A percentile compares a stretch with the other conserved stretches of the same genome.
These are phyloP conservation scores for Ia io DNA, from an alignment of 2,113 vertebrate species.

Conservation along the genomic window DNA sequence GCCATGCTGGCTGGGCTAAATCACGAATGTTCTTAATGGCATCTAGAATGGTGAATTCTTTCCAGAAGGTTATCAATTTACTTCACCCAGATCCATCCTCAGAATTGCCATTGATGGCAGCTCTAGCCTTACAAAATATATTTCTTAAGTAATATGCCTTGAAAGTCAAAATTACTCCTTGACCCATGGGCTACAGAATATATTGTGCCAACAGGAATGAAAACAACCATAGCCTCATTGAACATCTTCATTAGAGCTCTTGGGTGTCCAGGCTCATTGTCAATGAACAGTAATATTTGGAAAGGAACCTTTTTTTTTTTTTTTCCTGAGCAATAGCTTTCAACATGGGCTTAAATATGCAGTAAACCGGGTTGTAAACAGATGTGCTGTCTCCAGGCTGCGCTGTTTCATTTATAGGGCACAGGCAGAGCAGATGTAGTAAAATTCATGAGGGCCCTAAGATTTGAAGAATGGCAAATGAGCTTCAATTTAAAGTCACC, in stretches of 20 bases:
- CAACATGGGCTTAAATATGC: background rate
- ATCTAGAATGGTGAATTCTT: background rate
- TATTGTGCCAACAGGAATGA: background rate
- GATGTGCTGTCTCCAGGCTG: background rate
- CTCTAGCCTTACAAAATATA: background rate
- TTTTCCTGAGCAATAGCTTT: background rate
- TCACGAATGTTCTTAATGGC: background rate
- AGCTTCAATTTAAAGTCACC: background rate
- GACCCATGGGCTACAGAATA: background rate
- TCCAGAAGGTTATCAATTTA: background rate
- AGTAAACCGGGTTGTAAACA: background rate
- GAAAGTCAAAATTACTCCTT: background rate
- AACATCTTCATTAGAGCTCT: background rate
- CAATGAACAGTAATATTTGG: background rate
- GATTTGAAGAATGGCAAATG: background rate
- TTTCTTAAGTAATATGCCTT: background rate
- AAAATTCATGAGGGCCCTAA: background rate
- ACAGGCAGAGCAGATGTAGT: background rate
- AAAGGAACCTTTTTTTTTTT: background rate
- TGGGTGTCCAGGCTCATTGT: no score
- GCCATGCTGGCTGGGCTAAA: no score
- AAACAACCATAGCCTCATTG: background rate
- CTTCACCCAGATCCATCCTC: background rate
- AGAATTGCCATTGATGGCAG: background rate
- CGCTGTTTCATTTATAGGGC: background rate